Evolutionary conservation across 2,888 invertebrate species (phyloP), one percentile per base, ranked within the genome.

Genomic region (Netelia fuscicornis): DNA sequence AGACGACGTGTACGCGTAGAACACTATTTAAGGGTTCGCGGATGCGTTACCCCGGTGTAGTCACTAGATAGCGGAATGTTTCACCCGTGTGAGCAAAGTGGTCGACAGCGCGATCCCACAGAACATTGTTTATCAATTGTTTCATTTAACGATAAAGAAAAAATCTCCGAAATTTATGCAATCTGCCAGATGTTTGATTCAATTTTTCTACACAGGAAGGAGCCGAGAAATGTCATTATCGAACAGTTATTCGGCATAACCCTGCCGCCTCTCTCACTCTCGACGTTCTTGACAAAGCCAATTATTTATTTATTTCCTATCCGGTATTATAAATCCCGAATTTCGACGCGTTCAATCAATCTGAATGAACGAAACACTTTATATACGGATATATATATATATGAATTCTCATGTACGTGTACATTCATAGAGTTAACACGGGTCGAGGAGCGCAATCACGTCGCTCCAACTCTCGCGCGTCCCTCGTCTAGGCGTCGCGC

Each of bases 401-500:
- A 75, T 20, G 58, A 56, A 11, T 17, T 2, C 58, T 64, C 37
- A 6, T 6, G 65, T 13, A 23, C 20, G 20, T 44, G 23, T 54
- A 30, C 52, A 52, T 23, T 30, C 42, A 67, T 67, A 44, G 11
- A 83, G 37, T 52, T 76, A 37, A 67, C 62, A 42, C 25, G 56
- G 68, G 79, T 83, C 68, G 81, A 74, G 64, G 48, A 52, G 80
- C 20, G 71, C 81, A 86, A 86, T 86, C 86, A 83, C 84, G 75
- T 70, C 65, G 76, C 62, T 78, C 67, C 64, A 80, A 85, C 54
- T 68, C 68, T 64, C 75, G 56, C 72, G 60, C 58, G 58, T 17
- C 17, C 13, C 77, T 68, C 77, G 77, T 84, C 84, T 74, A 67
- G 77, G 72, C 62, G 67, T 80, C 80, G 58, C 25, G 30, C 71